Base-by-base conservation (phyloP, 2,797 vertebrate genomes). In the Eremophila alpestris region DNA sequence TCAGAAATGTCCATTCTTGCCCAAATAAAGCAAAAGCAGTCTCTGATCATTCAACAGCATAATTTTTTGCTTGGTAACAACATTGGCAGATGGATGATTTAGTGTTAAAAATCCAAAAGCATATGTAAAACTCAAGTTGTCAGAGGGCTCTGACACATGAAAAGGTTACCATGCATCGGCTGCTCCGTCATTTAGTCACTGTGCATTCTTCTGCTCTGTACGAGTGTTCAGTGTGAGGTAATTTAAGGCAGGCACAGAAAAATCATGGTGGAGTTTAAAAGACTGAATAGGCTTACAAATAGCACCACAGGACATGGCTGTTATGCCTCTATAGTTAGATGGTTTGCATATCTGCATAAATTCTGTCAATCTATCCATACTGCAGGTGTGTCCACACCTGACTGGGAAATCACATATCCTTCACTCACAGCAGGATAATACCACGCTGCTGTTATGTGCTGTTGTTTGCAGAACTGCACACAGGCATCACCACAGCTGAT, bases 41-140 rank as follows among this genome's bases (percentile, higher is more conserved):
- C 43, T 83, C 60, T 32, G 20, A 54, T 54, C 36, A 55, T 75
- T 90, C 87, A 85, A 49, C 19, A 64, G 34, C 11, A 21, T 46
- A 30, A 27, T 74, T 87, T 91, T 83, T 85, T 80, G 12, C 60
- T 67, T 40, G n/a, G 34, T 62, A 94, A 74, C 56, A 68, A 19
- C 26, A 73, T 34, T 34, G 65, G 36, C 82, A 94, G 73, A 54
- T 11, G 68, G 65, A 90, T 49, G 73, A 93, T 85, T 95, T 81
- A 75, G 89, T 78, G 76, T 78, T 83, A 74, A 95, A 94, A 86
- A 78, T 69, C 40, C 49, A 68, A 91, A 91, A 89, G 68, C 54
- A 52, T 75, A 65, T 62, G 69, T 89, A 95, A 96, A 93, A 78
- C 58, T 93, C 41, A 85, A 81, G 38, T 87, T 92, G 82, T 91